Base-by-base conservation (phyloP, 2,888 invertebrate genomes). In the Clunio marinus region DNA sequence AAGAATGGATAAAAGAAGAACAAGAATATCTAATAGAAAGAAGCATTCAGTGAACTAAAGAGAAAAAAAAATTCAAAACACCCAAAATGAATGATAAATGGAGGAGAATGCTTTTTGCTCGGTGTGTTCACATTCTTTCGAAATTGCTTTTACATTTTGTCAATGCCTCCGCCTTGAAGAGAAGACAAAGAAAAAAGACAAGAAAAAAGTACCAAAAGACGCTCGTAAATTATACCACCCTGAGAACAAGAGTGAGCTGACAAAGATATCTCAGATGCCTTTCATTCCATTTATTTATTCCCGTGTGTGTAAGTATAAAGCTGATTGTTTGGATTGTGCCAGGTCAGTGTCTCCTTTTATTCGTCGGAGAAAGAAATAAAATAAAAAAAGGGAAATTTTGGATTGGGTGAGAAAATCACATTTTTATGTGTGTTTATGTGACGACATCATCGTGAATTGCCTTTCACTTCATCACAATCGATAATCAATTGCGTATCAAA, bases 171-270 rank as follows among this genome's bases (percentile, higher is more conserved):
- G 8, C 8, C 22, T 51, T 8, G 51, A 17, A 8, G 51, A 17
- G n/a, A n/a, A n/a, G n/a, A n/a, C n/a, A n/a, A n/a, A n/a, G n/a
- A n/a, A n/a, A n/a, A n/a, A n/a, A n/a, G n/a, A n/a, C n/a, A n/a
- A 10, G 51, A 17, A 22, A 73, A 72, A 72, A 71, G 41, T n/a
- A 5, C 71, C 71, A 72, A 69, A 72, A 72, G 71, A 72, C 74
- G 72, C 72, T 73, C 73, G 75, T 75, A 46, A 55, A 66, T 51
- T 67, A 68, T 35, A 69, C 67, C 69, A 41, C 41, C 41, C 41
- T n/a, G 15, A 41, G 41, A 41, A 5, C n/a, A n/a, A 41, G 15
- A 41, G 10, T 15, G 15, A 10, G 41, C 10, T 13, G 41, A 10
- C n/a, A 13, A n/a, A 41, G 41, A 41, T 41, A 41, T 41, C 15